Conservation (phyloP, 2,888 invertebrate species). For the Tillus elongatus region DNA sequence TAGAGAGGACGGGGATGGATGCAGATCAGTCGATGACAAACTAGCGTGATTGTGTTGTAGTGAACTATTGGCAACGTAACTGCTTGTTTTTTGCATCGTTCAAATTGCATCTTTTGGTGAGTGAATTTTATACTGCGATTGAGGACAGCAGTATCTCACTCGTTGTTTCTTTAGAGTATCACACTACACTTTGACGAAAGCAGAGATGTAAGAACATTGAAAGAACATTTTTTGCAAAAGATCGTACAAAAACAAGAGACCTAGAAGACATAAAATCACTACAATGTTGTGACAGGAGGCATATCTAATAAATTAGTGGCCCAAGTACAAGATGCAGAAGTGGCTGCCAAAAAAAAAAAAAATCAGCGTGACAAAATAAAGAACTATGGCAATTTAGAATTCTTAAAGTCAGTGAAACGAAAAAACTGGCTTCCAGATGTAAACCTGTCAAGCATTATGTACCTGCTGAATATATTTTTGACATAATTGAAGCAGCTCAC, state of each 20-base stretch:
- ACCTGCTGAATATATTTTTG: slow-evolving; percentile 22
- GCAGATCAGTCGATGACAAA: too few relatives aligned
- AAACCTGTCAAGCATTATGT: slow-evolving; percentile 18
- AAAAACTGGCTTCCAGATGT: slow-evolving; percentile 13
- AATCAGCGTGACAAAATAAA: slow-evolving; percentile 14
- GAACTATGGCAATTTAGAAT: slow-evolving; percentile 16
- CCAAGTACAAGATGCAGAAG: slow-evolving; percentile 15
- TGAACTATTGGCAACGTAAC: too few relatives aligned
- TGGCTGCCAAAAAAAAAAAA: slow-evolving; percentile 11
- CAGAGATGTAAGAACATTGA: slow-evolving; percentile 11
- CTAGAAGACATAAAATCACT: slow-evolving; percentile 7
- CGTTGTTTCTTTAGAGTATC: too few relatives aligned
- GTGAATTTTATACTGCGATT: too few relatives aligned
- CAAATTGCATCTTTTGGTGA: too few relatives aligned
- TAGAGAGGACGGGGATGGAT: too few relatives aligned
- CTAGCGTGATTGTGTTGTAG: too few relatives aligned
- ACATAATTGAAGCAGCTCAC: slow-evolving; percentile 26
- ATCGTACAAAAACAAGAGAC: slow-evolving; percentile 11
- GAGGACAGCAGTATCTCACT: too few relatives aligned
- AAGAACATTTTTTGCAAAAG: slow-evolving; percentile 10
- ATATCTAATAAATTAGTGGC: slow-evolving; percentile 7
- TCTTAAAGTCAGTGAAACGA: slow-evolving; percentile 13
- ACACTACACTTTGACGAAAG: too few relatives aligned
- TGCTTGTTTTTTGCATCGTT: too few relatives aligned
- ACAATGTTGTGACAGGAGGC: slow-evolving; percentile 14